Evolutionary conservation across 2,113 vertebrate genomes (phyloP).

Genomic region (Chionomys nivalis): DNA sequence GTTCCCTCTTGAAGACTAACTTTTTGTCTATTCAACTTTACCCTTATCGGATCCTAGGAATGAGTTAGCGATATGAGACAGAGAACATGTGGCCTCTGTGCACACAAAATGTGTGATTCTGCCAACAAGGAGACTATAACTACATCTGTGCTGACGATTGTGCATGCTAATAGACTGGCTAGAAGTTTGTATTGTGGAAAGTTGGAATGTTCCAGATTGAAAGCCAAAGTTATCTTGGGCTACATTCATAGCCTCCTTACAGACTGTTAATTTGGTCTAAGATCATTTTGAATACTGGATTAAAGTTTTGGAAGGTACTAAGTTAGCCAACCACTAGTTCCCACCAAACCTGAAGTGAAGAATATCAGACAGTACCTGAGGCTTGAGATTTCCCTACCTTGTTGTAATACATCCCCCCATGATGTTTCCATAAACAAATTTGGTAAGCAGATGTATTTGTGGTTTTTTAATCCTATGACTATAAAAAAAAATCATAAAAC

Average conservation of each 20-base stretch:
- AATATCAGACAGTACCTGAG: neutral
- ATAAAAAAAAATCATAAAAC: neutral
- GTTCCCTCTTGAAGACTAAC: neutral
- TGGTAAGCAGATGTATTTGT: neutral
- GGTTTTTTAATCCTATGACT: neutral
- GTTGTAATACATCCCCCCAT: neutral
- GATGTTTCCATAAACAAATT: neutral
- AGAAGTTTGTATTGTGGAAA: neutral
- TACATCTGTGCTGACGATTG: neutral
- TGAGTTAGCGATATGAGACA: neutral
- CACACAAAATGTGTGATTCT: neutral
- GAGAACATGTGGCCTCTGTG: neutral
- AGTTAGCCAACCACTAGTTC: neutral
- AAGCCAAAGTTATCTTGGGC: neutral
- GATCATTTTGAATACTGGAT: neutral
- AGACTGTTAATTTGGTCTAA: neutral
- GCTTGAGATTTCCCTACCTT: neutral
- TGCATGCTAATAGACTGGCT: neutral
- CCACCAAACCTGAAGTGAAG: neutral
- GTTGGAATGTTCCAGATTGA: neutral
- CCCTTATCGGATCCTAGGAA: neutral
- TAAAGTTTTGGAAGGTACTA: neutral
- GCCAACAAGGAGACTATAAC: neutral
- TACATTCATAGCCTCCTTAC: neutral
- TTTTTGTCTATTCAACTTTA: neutral